Evolutionary conservation across 2,888 invertebrate species (phyloP), one percentile per base, ranked within the genome.

Genomic region (Teinopalpus imperialis): DNA sequence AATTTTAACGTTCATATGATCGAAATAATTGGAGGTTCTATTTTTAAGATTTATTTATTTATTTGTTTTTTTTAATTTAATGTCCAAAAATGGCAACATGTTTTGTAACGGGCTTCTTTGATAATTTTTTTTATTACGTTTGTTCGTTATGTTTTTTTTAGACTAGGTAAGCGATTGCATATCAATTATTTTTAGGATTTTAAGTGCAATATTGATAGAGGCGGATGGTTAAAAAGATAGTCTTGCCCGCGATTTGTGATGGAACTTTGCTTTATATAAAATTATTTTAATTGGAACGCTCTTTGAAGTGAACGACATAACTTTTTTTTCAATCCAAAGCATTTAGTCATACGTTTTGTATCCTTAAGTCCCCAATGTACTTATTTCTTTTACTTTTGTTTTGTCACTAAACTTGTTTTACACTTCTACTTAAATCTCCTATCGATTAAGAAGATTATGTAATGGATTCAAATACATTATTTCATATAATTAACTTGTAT

Each of bases 191-290:
- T 66, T 68, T 65, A 67, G 63, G 59, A 41, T 43, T 54, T 53
- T 61, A 57, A 73, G 85, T 85, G 83, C 83, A 83, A 83, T 85
- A 85, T 78, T 61, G 55, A 62, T 61, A 54, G 53, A 51, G 51
- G 48, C 48, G 56, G 55, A 60, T 53, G 59, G 56, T 31, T 24
- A 51, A 54, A 57, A 47, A 51, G 50, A 42, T 56, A n/a, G 59
- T 77, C 80, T 82, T 83, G 81, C 80, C 76, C 54, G 51, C 39
- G 53, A 49, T 49, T 57, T 70, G 73, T 77, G 76, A 78, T 74
- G 55, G 48, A 47, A 54, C 53, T 49, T 44, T 48, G 41, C 50
- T 54, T 52, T 49, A 52, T 21, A 30, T 48, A 45, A 40, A 37
- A 35, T 24, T 16, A n/a, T 43, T 35, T 30, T 31, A 23, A 51